A percentile compares a stretch with the other conserved stretches of the same genome.
phyloP scores from a whole-genome alignment of 30 jellyfish, hydroid and myxozoan genomes.

The Sanderia malayensis region DNA sequence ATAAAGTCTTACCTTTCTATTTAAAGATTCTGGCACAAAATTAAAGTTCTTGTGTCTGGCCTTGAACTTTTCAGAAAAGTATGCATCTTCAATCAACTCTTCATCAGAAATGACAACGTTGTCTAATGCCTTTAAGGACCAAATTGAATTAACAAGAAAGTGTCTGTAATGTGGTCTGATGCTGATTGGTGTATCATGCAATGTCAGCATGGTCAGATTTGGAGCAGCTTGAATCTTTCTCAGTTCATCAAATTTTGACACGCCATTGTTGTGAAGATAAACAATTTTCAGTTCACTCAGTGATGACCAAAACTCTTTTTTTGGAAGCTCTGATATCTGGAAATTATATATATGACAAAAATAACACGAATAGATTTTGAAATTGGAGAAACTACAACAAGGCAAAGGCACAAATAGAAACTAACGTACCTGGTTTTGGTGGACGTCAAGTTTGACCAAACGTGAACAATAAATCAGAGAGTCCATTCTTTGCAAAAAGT shows the following conservation, averaged over 20 bases:
- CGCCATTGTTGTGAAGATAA: conserved; percentile 76
- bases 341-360: not conserved
- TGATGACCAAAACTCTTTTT: conserved; percentile 54
- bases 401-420: too few relatives aligned
- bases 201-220: conserved; percentile 46
- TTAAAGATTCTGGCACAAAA: conserved; percentile 43
- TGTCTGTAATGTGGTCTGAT: conserved; percentile 74
- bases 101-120: conserved; percentile 76
- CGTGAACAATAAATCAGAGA: conserved; percentile 45
- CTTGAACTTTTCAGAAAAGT: conserved; percentile 36
- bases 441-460: conserved; percentile 65
- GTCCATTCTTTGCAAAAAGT: conserved; percentile 36
- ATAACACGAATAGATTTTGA: too few relatives aligned
- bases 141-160: conserved; percentile 74
- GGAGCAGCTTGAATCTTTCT: conserved; percentile 40
- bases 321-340: conserved; percentile 71
- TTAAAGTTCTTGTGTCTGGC: conserved; percentile 52
- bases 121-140: conserved; percentile 87
- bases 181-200: conserved; percentile 87
- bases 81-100: conserved; percentile 89
- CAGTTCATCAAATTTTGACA: conserved; percentile 50
- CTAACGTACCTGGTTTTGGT: conserved; percentile 71
- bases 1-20: conserved; percentile 12
- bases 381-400: too few relatives aligned
- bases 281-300: conserved; percentile 42